Percentiles rank a stretch among this genome's conserved stretches.
phyloP scores from a whole-genome alignment of 2,797 vertebrate species.

The Catostomus latipinnis region DNA sequence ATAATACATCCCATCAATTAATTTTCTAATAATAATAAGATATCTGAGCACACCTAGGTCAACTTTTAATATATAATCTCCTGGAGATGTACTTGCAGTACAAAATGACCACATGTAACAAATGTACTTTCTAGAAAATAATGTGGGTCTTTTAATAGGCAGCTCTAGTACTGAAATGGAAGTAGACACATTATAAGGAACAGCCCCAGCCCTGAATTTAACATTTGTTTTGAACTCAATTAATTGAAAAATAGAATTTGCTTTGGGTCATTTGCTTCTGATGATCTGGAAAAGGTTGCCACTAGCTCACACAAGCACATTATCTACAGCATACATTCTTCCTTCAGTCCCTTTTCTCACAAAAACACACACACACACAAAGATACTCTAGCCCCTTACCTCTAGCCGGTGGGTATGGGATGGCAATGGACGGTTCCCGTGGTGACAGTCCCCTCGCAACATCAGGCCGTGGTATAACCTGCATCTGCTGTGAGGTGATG shows the following conservation, averaged over 20 bases:
- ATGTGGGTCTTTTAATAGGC: not conserved
- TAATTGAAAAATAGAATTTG: slow-evolving; percentile 17
- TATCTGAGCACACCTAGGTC: not conserved
- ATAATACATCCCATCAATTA: not conserved
- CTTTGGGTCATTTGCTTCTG: slow-evolving; percentile 83
- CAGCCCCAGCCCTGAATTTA: slow-evolving; percentile 49
- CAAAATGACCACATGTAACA: not conserved
- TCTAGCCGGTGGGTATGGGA: slow-evolving; percentile 87
- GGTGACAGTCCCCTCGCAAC: slow-evolving; percentile 90
- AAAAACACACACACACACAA: slow-evolving; percentile 48
- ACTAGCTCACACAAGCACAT: slow-evolving; percentile 76
- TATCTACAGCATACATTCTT: slow-evolving; percentile 58
- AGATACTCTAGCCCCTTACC: slow-evolving; percentile 75
- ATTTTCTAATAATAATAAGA: not conserved
- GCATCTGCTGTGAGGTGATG: slow-evolving; percentile 99
- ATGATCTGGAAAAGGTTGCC: slow-evolving; percentile 84
- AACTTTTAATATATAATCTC: not conserved
- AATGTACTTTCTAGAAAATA: not conserved
- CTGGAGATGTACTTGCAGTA: not conserved
- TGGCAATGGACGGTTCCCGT: slow-evolving; percentile 87
- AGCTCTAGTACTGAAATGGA: not conserved
- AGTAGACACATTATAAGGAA: not conserved
- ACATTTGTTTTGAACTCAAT: not conserved
- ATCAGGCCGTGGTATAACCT: slow-evolving; percentile 91
- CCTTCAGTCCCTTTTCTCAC: slow-evolving; percentile 46